phyloP scores from a whole-genome alignment of 1,140 invertebrate species.

The Macrotrachela quadricornifera region DNA sequence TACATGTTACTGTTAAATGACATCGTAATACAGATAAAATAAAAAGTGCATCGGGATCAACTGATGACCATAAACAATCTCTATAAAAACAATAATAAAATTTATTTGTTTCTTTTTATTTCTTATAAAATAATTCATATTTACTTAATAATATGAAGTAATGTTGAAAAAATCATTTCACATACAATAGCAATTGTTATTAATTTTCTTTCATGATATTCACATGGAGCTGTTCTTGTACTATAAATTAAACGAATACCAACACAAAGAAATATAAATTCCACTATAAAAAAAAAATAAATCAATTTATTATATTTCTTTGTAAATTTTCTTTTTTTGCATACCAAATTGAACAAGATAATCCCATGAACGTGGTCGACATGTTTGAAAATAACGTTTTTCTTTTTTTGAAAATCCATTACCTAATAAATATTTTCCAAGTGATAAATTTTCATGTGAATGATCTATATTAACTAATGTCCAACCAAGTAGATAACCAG shows the following conservation, averaged over 20 bases:
- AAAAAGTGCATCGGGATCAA: slow-evolving; percentile 22
- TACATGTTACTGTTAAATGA: slow-evolving; percentile 7
- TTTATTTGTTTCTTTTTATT: no score
- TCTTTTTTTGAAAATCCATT: background rate
- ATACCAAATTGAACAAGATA: background rate
- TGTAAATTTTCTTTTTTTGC: slow-evolving; percentile 21
- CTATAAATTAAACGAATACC: slow-evolving; percentile 60
- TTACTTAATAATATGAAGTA: slow-evolving; percentile 41
- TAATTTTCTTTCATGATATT: slow-evolving; percentile 47
- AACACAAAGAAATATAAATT: slow-evolving; percentile 54
- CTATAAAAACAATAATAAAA: slow-evolving; percentile 14
- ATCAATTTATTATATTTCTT: slow-evolving; percentile 49
- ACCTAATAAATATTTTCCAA: background rate
- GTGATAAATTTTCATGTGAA: no score
- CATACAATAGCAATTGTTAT: slow-evolving; percentile 49
- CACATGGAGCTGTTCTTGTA: slow-evolving; percentile 55
- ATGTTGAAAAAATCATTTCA: slow-evolving; percentile 48
- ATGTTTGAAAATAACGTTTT: background rate
- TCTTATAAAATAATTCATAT: no score
- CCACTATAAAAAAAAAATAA: slow-evolving; percentile 17
- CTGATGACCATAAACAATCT: slow-evolving; percentile 32
- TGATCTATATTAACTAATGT: slow-evolving; percentile 39
- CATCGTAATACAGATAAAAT: slow-evolving; percentile 6
- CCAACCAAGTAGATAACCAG: slow-evolving; percentile 63
- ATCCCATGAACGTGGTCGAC: background rate